These are phyloP conservation scores for Trissolcus brochymenae DNA, from an alignment of 2,888 invertebrate genomes.

Conservation along the genomic window DNA sequence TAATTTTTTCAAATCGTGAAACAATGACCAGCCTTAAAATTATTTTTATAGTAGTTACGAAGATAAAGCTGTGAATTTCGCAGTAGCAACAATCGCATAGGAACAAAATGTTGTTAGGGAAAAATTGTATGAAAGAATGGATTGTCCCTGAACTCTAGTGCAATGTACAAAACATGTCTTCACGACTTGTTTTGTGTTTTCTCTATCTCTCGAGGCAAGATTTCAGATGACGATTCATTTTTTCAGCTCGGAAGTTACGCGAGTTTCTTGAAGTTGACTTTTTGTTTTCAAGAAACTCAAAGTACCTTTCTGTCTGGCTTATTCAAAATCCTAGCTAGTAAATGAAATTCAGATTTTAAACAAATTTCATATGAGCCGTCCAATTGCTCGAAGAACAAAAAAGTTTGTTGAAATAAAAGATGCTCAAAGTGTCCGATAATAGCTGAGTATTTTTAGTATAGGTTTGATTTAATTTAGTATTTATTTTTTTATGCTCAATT, in stretches of 20 bases:
- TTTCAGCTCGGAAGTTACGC: too few relatives aligned
- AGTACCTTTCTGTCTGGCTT: too few relatives aligned
- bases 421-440: constrained; percentile 71
- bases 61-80: constrained; percentile 5
- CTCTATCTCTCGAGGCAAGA: too few relatives aligned
- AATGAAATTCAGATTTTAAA: constrained; percentile 45
- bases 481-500: constrained; percentile 27
- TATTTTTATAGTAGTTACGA: constrained; percentile 43
- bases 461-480: not conserved
- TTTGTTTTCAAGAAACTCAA: too few relatives aligned
- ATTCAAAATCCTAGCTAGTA: constrained; percentile 43
- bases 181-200: too few relatives aligned
- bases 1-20: constrained; percentile 24
- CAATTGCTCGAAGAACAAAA: constrained; percentile 34
- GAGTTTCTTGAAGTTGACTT: too few relatives aligned
- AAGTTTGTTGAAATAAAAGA: constrained; percentile 48
- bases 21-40: constrained; percentile 20
- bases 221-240: too few relatives aligned
- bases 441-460: constrained; percentile 71
- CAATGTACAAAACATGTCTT: too few relatives aligned
- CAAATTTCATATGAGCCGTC: constrained; percentile 31
- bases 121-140: too few relatives aligned
- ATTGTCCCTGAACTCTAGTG: too few relatives aligned
- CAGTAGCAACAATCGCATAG: too few relatives aligned
- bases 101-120: too few relatives aligned